Conservation (phyloP, 92 coral and sea anemone species). For the Nematostella vectensis region DNA sequence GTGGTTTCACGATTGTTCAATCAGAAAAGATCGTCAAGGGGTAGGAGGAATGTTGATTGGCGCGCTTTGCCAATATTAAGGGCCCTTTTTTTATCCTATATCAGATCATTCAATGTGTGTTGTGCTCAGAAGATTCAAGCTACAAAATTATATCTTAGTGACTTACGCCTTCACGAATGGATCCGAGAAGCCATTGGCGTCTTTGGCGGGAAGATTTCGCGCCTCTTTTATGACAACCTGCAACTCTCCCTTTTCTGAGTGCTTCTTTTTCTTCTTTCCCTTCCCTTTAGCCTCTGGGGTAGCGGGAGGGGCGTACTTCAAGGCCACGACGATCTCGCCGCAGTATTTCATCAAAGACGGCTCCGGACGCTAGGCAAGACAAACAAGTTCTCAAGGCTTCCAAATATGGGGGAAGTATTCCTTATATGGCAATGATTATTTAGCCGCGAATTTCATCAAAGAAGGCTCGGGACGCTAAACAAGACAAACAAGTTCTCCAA, state of each 20-base stretch:
- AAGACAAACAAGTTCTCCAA: neutral
- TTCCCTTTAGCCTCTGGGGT: constrained; percentile 50
- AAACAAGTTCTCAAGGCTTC: neutral
- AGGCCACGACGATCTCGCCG: constrained; percentile 73
- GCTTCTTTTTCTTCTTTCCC: constrained; percentile 82
- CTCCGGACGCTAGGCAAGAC: constrained; percentile 54
- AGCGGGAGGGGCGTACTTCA: constrained; percentile 68
- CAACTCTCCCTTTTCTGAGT: constrained; percentile 54
- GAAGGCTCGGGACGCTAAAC: constrained; percentile 75
- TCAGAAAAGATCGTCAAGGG: too few species aligned
- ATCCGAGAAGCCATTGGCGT: constrained; percentile 91
- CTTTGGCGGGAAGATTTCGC: constrained; percentile 83
- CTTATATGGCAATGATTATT: too few species aligned
- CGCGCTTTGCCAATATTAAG: too few species aligned
- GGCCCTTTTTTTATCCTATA: too few species aligned
- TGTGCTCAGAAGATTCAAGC: too few species aligned
- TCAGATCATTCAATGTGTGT: too few species aligned
- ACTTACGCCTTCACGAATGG: constrained; percentile 92
- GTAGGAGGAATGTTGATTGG: too few species aligned
- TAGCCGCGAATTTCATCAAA: constrained; percentile 60
- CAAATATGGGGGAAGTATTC: too few species aligned
- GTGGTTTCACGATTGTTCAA: too few species aligned
- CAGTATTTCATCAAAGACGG: constrained; percentile 80
- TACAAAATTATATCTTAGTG: too few species aligned
- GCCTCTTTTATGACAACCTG: constrained; percentile 73